Evolutionary conservation across 2,888 invertebrate species (phyloP), one percentile per base, ranked within the genome.

Genomic region (Amiota minor): DNA sequence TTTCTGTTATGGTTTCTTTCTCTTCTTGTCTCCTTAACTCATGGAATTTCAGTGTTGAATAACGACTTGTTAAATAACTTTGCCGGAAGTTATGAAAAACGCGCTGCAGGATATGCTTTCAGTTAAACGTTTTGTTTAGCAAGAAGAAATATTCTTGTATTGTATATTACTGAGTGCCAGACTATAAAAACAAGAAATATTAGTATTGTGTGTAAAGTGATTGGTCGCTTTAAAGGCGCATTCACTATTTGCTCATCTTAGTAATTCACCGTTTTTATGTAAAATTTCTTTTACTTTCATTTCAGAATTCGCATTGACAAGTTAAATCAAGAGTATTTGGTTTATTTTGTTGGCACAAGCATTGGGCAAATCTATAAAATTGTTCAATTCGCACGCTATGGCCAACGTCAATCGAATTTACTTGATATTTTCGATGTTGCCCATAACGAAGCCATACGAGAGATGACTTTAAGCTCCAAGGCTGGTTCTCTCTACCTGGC

Each of bases 291-390:
- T 20, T 16, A 20, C 18, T 8, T 59, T 59, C 20, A 2, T 53
- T 14, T n/a, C 78, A 90, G 90, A 80, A 90, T 90, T 74, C 89
- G 90, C 82, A 90, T 90, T 80, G 89, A 90, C 74, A 89, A 89
- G 74, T 84, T 90, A n/a, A 90, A 90, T 84, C 89, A 90, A 73
- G 95, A 96, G 86, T 97, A 96, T 90, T 95, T 95, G 2, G 96
- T 97, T 20, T 97, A 96, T 90, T 97, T 97, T 87, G 96, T 96
- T 74, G 97, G 97, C 87, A 97, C 97, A 78, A 96, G 87, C 73
- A 82, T 95, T 87, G 97, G 97, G 20, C 93, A 95, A 88, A 95
- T 98, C 76, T 97, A 97, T 91, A 98, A 98, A 91, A 95, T 98
- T 77, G 97, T 97, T 11, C 97, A 98, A 89, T 97, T 97, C 95